Evolutionary conservation across 2,113 vertebrate species (phyloP).

Genomic region (Clarias macrocephalus): DNA sequence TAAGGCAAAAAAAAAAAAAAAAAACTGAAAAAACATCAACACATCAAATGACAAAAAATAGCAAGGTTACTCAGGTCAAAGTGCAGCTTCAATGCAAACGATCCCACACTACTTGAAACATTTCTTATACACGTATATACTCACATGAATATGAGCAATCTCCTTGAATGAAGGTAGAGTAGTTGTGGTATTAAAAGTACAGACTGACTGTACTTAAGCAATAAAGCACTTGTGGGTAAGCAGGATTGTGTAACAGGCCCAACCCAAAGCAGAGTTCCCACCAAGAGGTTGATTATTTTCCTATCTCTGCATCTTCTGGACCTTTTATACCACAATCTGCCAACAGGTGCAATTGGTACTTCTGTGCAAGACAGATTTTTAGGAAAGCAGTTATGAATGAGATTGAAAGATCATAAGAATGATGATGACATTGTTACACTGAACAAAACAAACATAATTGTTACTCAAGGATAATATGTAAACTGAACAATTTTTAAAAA

Average conservation of each 20-base stretch:
- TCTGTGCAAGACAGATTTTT: not conserved
- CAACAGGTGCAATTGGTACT: not conserved
- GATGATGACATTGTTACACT: not conserved
- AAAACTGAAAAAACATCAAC: constrained; percentile 11
- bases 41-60: constrained; percentile 5
- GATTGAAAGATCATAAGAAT: not conserved
- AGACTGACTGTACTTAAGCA: too few species aligned
- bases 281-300: not conserved
- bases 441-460: too few species aligned
- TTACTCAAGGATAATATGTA: too few species aligned
- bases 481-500: too few species aligned
- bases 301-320: not conserved
- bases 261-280: not conserved
- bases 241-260: not conserved
- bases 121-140: not conserved
- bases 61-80: not conserved
- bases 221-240: not conserved
- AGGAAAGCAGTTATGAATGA: not conserved
- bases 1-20: not conserved
- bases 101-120: not conserved
- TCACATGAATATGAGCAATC: too few species aligned
- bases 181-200: not conserved
- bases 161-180: not conserved
- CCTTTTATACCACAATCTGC: not conserved
- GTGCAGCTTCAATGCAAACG: not conserved